A percentile compares a stretch with the other conserved stretches of the same genome.
phyloP scores from a whole-genome alignment of 2,113 vertebrate genomes.

The Cercocebus atys region DNA sequence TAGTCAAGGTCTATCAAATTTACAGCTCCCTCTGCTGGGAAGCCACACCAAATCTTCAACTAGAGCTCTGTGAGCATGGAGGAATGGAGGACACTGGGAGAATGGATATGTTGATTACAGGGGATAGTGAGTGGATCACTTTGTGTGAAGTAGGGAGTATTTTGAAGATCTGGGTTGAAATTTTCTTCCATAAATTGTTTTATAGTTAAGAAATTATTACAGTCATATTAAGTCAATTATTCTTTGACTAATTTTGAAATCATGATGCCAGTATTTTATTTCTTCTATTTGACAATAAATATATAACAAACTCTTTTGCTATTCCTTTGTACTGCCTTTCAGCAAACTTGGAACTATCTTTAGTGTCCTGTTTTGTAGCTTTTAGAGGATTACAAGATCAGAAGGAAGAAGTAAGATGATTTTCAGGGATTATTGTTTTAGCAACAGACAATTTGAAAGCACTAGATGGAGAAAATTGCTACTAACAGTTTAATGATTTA shows the following conservation, averaged over 20 bases:
- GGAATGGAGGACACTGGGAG: background rate
- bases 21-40: background rate
- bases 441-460: background rate
- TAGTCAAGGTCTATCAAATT: background rate
- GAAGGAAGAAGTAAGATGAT: background rate
- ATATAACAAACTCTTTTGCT: background rate
- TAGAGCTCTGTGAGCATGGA: background rate
- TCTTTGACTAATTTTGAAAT: slow-evolving; percentile 41
- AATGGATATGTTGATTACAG: background rate
- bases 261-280: background rate
- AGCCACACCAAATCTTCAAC: background rate
- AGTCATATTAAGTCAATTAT: background rate
- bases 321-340: background rate
- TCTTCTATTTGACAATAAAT: background rate
- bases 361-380: background rate
- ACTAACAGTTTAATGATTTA: background rate
- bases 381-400: slow-evolving; percentile 1
- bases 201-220: background rate
- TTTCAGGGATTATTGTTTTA: slow-evolving; percentile 38
- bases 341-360: background rate
- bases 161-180: background rate
- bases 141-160: background rate
- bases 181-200: background rate
- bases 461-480: slow-evolving; percentile 39
- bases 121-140: background rate